phyloP scores from a whole-genome alignment of 2,888 invertebrate species.

The Pilophorus perplexus region DNA sequence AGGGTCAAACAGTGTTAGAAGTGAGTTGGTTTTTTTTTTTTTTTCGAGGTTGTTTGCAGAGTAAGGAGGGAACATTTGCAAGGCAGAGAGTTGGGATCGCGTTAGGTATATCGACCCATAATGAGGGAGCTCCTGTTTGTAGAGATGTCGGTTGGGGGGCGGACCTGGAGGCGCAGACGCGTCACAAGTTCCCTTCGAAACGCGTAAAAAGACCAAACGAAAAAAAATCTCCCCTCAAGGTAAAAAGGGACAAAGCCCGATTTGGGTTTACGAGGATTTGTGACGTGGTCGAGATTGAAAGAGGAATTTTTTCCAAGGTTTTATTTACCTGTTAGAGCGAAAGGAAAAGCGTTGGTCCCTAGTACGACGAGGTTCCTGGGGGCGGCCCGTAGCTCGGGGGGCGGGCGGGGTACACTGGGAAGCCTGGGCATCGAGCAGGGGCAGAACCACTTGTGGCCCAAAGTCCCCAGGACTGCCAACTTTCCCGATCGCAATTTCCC shows the following conservation, averaged over 20 bases:
- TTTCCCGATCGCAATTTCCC: conserved; percentile 8
- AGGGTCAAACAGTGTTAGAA: no score
- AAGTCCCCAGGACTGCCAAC: conserved; percentile 24
- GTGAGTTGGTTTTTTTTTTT: no score
- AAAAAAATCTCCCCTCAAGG: no score
- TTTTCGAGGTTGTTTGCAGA: background rate
- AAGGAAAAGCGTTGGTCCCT: conserved; percentile 14
- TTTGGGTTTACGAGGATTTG: background rate
- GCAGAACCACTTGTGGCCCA: conserved; percentile 28
- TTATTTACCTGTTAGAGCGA: conserved; percentile 22
- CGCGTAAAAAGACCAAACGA: no score
- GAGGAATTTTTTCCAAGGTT: background rate
- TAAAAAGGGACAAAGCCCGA: background rate
- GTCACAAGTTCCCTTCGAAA: background rate
- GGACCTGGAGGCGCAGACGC: conserved; percentile 29
- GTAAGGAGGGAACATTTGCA: conserved; percentile 3
- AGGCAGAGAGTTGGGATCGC: conserved; percentile 18
- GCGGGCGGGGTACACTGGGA: conserved; percentile 18
- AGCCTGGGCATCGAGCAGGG: conserved; percentile 34
- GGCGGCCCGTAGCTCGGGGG: conserved; percentile 21
- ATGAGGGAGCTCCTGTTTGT: conserved; percentile 20
- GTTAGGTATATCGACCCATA: conserved; percentile 32
- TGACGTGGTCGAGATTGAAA: background rate
- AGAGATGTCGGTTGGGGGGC: conserved; percentile 26
- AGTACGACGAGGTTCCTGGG: conserved; percentile 20